These are phyloP conservation scores for Habropoda laboriosa DNA, from an alignment of 1,140 invertebrate species.

Conservation along the genomic window DNA sequence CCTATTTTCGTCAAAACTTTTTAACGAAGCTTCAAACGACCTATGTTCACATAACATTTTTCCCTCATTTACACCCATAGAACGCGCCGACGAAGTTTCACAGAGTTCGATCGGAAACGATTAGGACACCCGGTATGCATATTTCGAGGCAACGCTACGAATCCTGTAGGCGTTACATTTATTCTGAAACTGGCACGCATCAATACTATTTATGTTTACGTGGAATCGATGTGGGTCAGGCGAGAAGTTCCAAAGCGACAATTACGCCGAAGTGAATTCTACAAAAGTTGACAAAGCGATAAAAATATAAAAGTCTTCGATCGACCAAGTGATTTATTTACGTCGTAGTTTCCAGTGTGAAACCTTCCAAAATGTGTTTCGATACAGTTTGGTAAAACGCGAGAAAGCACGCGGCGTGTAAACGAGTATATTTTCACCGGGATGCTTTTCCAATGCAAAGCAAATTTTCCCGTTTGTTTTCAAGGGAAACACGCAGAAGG, in stretches of 20 bases:
- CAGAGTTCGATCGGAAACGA: too few species aligned
- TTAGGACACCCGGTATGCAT: too few species aligned
- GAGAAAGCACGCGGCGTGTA: not conserved
- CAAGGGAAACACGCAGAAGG: conserved; percentile 11
- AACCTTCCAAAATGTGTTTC: not conserved
- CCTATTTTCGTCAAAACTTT: too few species aligned
- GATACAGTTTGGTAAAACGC: not conserved
- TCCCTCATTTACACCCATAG: too few species aligned
- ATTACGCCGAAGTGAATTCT: not conserved
- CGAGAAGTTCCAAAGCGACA: conserved; percentile 26
- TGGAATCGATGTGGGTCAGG: conserved; percentile 41
- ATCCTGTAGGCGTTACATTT: not conserved
- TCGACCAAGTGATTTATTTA: too few species aligned
- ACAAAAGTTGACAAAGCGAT: not conserved
- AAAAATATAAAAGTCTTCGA: too few species aligned
- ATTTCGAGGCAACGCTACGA: not conserved
- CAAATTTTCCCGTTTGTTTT: conserved; percentile 11
- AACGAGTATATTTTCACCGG: not conserved
- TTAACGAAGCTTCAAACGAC: too few species aligned
- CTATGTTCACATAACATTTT: too few species aligned
- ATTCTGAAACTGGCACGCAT: conserved; percentile 12
- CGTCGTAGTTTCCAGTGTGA: too few species aligned
- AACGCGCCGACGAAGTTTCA: too few species aligned
- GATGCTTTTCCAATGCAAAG: not conserved
- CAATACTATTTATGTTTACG: conserved; percentile 56